Evolutionary conservation across 2,113 vertebrate genomes (phyloP).

Genomic region (Prochilodus magdalenae): DNA sequence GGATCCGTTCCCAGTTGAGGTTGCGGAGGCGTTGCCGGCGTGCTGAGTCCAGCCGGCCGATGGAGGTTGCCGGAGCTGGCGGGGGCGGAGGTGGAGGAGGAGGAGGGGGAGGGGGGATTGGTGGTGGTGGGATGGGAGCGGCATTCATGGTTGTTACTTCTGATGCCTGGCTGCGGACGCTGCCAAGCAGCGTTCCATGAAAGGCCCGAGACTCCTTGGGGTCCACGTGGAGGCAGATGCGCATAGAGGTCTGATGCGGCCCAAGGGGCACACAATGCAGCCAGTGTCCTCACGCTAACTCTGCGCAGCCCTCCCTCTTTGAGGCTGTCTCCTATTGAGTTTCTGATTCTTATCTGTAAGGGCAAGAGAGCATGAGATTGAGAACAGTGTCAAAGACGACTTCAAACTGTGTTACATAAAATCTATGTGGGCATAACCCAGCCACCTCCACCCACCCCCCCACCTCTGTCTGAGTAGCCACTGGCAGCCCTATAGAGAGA

Average conservation of each 20-base stretch:
- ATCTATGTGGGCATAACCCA: not conserved
- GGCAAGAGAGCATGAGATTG: conserved; percentile 3
- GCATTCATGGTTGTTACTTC: conserved; percentile 75
- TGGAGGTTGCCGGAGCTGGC: conserved; percentile 49
- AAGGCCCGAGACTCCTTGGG: conserved; percentile 70
- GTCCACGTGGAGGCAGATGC: conserved; percentile 70
- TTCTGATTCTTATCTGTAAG: conserved; percentile 29
- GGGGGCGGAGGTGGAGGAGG: conserved; percentile 53
- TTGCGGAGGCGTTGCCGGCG: conserved; percentile 75
- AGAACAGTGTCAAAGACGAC: not conserved
- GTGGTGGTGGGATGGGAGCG: conserved; percentile 47
- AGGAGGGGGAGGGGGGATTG: conserved; percentile 46
- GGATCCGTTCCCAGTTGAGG: conserved; percentile 83
- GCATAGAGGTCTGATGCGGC: conserved; percentile 66
- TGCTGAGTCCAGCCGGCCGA: conserved; percentile 63
- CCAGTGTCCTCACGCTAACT: not conserved
- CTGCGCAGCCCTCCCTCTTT: not conserved
- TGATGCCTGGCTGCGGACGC: conserved; percentile 41
- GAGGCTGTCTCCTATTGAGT: conserved; percentile 18
- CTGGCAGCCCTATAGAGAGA: not conserved
- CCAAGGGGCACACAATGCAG: conserved; percentile 8
- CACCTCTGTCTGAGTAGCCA: conserved; percentile 2
- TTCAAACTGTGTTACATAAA: conserved; percentile 7
- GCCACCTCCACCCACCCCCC: too few relatives aligned
- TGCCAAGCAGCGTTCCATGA: conserved; percentile 69